Evolutionary conservation across 2,113 vertebrate species (phyloP), one percentile per base, ranked within the genome.

Genomic region (Echinops telfairi): DNA sequence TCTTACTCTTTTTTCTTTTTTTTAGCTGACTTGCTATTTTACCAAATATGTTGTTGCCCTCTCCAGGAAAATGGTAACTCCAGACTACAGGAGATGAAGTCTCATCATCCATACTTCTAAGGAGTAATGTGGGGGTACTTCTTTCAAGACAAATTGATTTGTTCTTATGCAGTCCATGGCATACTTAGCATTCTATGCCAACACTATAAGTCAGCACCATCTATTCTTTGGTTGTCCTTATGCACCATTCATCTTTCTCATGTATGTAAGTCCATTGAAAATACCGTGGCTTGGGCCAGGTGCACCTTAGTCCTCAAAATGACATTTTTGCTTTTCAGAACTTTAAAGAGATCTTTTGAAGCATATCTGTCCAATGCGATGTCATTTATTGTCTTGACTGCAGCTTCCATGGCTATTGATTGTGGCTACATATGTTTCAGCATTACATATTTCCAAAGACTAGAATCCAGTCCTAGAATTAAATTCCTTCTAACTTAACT

Each of bases 401-500:
- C 3, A 31, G 12, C 29, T 68, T 31, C 66, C 66, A 68, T 68
- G 66, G 15, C 10, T 8, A 31, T 68, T 68, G 29, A 68, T 25
- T 31, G 11, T 31, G 10, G 29, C 29, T 68, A 10, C 3, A 36
- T 70, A 92, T 64, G 80, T 29, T 75, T 94, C 76, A 64, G 87
- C 47, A 75, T 8, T 64, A 53, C 77, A 22, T 91, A 94, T 83
- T 79, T 14, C 33, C 25, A 71, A 31, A 87, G 3, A 57, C 40
- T 89, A 58, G 31, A 89, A 84, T 91, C 12, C 33, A 58, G 19
- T 43, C 22, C 33, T 25, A 60, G 38, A 89, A 87, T 90, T 83
- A 76, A 3, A 90, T 92, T 91, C 29, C 5, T 7, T 27, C 23
- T 71, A 29, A 47, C 40, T 88, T 73, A 22, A 60, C 5, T 1